Percentiles rank a stretch among this genome's conserved stretches.
phyloP scores from a whole-genome alignment of 23 tunicate species.

The Diplosoma virens region DNA sequence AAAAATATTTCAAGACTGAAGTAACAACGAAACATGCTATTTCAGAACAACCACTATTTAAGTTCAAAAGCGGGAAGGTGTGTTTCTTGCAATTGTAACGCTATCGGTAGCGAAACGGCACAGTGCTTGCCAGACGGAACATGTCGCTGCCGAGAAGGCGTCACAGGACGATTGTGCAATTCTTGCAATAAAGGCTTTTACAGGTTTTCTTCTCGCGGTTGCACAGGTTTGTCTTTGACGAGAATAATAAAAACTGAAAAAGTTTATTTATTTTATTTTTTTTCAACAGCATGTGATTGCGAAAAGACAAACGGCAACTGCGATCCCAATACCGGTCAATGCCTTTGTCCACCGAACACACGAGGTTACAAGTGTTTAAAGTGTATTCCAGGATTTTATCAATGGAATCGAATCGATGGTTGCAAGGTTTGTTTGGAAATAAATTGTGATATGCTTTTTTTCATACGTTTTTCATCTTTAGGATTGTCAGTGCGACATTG shows the following conservation, averaged over 20 bases:
- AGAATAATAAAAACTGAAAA: neutral
- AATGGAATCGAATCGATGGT: constrained; percentile 42
- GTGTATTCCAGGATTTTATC: constrained; percentile 53
- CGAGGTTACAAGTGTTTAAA: constrained; percentile 44
- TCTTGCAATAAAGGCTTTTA: constrained; percentile 54
- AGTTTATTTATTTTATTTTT: no score
- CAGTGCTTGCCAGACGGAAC: constrained; percentile 55
- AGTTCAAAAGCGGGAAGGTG: constrained; percentile 44
- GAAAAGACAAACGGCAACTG: constrained; percentile 75
- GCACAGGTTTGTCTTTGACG: constrained; percentile 37
- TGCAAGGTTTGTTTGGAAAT: constrained; percentile 54
- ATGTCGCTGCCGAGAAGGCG: constrained; percentile 72
- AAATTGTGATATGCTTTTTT: neutral
- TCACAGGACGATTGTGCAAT: constrained; percentile 65
- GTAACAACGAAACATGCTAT: no score
- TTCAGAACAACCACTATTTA: constrained; percentile 58
- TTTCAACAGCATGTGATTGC: constrained; percentile 60
- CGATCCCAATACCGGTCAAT: constrained; percentile 57
- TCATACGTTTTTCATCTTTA: neutral
- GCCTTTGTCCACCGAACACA: constrained; percentile 80
- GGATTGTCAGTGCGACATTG: constrained; percentile 60
- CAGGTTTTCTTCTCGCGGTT: constrained; percentile 53
- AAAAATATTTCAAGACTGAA: no score
- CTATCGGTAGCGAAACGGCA: constrained; percentile 31
- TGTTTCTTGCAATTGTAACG: constrained; percentile 66